A percentile compares a stretch with the other conserved stretches of the same genome.
phyloP scores from a whole-genome alignment of 2,113 vertebrate genomes.

The Dromaius novaehollandiae region DNA sequence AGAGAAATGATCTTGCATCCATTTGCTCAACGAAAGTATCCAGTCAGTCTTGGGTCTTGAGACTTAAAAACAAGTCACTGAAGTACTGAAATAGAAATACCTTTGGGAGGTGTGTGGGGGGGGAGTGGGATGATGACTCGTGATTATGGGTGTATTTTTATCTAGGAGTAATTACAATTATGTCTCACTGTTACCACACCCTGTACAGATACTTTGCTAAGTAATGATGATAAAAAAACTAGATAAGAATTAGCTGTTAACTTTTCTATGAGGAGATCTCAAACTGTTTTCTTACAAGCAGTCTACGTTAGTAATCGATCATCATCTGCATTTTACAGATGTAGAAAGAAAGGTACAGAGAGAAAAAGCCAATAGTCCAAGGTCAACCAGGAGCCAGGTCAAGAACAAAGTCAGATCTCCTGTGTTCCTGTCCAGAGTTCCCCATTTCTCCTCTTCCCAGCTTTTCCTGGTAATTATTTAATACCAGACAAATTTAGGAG shows the following conservation, averaged over 20 bases:
- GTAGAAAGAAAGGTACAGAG: background rate
- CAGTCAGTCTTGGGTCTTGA: background rate
- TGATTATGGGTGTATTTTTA: background rate
- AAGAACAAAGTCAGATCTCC: background rate
- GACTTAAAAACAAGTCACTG: background rate
- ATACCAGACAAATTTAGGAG: background rate
- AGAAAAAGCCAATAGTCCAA: background rate
- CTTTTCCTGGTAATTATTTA: background rate
- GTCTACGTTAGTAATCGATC: background rate
- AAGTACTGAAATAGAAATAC: background rate
- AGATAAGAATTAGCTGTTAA: background rate
- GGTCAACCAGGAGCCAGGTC: background rate
- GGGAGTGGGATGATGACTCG: background rate
- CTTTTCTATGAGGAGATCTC: background rate
- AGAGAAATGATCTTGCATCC: background rate
- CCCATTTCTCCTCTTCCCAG: background rate
- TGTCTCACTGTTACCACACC: background rate
- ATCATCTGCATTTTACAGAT: background rate
- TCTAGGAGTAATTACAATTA: background rate
- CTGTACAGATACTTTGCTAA: background rate
- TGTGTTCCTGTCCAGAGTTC: background rate
- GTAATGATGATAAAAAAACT: background rate
- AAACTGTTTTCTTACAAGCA: background rate
- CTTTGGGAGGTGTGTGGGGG: no score
- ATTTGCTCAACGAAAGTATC: background rate